Base-by-base conservation (phyloP, 1,140 invertebrate genomes). In the Protaetia brevitarsis region DNA sequence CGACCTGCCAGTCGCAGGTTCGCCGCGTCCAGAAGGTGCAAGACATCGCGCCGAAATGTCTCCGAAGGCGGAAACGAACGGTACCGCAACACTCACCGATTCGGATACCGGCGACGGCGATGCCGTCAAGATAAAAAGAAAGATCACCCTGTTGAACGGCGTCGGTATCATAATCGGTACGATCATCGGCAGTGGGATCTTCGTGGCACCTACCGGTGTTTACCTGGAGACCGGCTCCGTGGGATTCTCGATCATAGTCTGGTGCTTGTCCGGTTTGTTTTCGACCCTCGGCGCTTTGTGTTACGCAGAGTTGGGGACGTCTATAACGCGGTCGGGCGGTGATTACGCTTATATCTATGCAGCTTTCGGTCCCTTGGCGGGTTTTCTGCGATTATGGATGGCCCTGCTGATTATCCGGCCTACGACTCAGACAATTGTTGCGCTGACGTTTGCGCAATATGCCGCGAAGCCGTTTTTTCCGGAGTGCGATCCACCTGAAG, bases 321-420 rank as follows among this genome's bases (percentile, higher is more conserved):
- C 89, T 45, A 92, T 95, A 71, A 86, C 82, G 60, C 83, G 91
- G 72, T 92, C 92, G 2, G 93, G 93, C 16, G 93, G 92, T 37
- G 93, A 95, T 77, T 95, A 94, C 79, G 91, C 91, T 2, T 95
- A 95, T 78, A 90, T 94, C 36, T 85, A 91, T 74, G 87, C 88
- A 23, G 90, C 93, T 28, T 96, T 96, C 77, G 94, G 94, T 1
- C 89, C 91, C n/a, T 79, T 97, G 8, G 88, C 91, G 0, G 94
- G 90, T 2, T 97, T 97, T 76, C 79, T 96, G 13, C 85, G 89
- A 59, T 80, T 96, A 19, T 97, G 95, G 95, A 89, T 95, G 28
- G 91, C 91, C 3, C 79, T 93, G 59, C 81, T 94, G 26, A 91
- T 95, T 69, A 92, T 96, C 65, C 83, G 93, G 68, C 93, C 92